phyloP scores from a whole-genome alignment of 2,888 invertebrate species.

The Calameuta pallipes region DNA sequence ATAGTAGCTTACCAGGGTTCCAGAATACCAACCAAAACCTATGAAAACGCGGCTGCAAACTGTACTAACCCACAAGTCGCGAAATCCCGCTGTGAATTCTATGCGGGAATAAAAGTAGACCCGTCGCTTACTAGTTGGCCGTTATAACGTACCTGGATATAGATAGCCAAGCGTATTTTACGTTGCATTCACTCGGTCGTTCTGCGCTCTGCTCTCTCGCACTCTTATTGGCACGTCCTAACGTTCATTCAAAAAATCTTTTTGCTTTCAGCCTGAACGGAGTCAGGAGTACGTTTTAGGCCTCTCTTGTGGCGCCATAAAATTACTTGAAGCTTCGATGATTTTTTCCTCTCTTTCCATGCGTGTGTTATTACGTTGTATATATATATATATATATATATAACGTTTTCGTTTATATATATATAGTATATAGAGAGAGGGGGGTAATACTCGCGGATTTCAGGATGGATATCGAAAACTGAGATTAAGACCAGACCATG shows the following conservation, averaged over 20 bases:
- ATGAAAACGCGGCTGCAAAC: background rate
- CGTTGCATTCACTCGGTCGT: background rate
- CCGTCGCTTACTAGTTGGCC: background rate
- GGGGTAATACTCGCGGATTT: background rate
- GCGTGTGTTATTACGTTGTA: background rate
- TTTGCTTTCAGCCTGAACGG: background rate
- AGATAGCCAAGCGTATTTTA: background rate
- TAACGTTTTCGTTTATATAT: too few relatives aligned
- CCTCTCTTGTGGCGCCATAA: background rate
- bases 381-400: background rate
- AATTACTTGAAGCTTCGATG: background rate
- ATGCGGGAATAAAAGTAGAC: background rate
- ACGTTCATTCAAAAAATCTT: background rate
- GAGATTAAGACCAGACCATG: background rate
- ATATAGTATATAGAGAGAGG: too few relatives aligned
- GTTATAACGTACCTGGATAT: background rate
- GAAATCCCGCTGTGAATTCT: background rate
- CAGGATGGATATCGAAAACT: background rate
- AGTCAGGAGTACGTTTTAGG: background rate
- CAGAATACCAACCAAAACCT: background rate
- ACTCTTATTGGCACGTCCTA: background rate
- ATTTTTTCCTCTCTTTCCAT: background rate
- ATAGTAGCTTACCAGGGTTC: background rate
- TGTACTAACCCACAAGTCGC: background rate
- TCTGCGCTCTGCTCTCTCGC: too few relatives aligned